phyloP scores from a whole-genome alignment of 2,888 invertebrate species.

The Norana najaformis region DNA sequence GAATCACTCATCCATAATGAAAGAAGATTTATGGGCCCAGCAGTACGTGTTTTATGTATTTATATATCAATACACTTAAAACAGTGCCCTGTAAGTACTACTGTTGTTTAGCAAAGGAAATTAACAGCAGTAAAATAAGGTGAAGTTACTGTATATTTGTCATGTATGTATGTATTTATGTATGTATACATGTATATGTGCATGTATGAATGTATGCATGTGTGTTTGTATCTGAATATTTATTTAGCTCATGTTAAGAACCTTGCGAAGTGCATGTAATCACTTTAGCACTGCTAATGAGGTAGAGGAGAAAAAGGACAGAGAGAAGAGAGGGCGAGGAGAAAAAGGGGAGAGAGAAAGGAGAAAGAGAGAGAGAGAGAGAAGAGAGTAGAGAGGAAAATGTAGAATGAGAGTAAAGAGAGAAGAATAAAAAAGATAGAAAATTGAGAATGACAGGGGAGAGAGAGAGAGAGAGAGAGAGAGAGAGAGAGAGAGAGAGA shows the following conservation, averaged over 20 bases:
- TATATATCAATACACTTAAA: not conserved
- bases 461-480: not conserved
- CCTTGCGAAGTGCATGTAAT: no score
- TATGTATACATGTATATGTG: no score
- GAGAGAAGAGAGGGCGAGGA: slow-evolving; percentile 21
- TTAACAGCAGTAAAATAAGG: no score
- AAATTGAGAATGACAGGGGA: no score
- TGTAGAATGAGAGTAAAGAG: no score
- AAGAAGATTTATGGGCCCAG: not conserved
- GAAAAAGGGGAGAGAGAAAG: not conserved
- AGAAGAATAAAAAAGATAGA: no score
- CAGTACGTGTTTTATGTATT: not conserved
- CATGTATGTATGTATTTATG: no score
- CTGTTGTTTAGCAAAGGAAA: not conserved
- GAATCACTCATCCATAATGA: not conserved
- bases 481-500: not conserved
- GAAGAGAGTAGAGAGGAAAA: not conserved
- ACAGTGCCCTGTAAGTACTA: not conserved
- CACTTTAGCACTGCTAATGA: no score
- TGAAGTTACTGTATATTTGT: no score
- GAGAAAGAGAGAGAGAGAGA: not conserved
- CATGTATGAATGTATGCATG: no score
- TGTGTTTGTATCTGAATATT: no score
- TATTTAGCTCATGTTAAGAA: no score
- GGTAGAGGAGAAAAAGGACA: not conserved